Base-by-base conservation (phyloP, 2,113 vertebrate genomes). In the Nibea albiflora region DNA sequence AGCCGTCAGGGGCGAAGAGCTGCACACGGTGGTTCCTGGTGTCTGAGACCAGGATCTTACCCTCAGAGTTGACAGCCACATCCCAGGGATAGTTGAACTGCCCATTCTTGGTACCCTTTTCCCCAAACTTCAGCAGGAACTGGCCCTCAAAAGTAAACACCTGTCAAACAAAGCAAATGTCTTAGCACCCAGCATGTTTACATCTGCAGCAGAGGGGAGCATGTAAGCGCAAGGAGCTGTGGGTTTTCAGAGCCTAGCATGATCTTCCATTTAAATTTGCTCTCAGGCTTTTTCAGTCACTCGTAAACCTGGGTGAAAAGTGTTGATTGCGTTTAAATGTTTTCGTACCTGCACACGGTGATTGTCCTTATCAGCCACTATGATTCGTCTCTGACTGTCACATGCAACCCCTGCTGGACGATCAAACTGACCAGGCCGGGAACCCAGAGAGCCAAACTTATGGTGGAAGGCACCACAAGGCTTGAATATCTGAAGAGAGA, bases 71-170 rank as follows among this genome's bases (percentile, higher is more conserved):
- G 90, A 99, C 97, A 0, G 98, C 98, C 88, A 99, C 98, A 26
- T 99, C 98, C 98, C 98, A 99, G 0, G 98, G 98, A 85, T 99
- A 99, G 93, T 99, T 99, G 92, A 99, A 99, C 83, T 99, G 98
- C 81, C 98, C 98, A 0, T 99, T 99, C 94, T 99, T 99, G 53
- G 97, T 99, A 76, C 98, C 98, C 86, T 99, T 99, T 93, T 99
- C 98, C 31, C 98, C 98, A 16, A 99, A 99, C 92, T 99, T 99
- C 78, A 99, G 95, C 77, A 99, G 94, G 92, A 99, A 99, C 92
- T 99, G 98, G 81, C 98, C 98, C 87, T 99, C 98, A 0, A 99
- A 99, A 0, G 97, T 98, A 93, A 99, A 99, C 92, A 99, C 94
- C 93, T 94, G 92, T 81, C 85, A 78, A 66, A 87, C 31, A 88